Evolutionary conservation across 2,113 vertebrate species (phyloP), one percentile per base, ranked within the genome.

Genomic region (Erinaceus europaeus): DNA sequence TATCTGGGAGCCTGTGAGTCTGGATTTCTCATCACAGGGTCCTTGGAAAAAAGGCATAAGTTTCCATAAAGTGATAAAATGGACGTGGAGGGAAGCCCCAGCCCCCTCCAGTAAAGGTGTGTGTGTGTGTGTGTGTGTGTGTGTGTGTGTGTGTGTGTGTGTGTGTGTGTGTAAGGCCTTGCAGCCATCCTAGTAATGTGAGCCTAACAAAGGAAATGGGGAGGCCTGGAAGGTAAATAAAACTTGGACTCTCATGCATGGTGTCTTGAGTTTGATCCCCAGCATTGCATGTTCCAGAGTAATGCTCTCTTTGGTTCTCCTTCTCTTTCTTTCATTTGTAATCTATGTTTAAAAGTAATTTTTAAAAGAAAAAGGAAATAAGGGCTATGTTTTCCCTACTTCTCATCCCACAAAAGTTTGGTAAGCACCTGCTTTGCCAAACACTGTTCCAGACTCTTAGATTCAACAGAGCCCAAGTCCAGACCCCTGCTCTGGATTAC

Each of bases 1-100:
- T 87, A 89, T 94, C 89, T 85, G 95, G 84, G 84, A 94, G 89
- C 74, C 52, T 48, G 34, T 34, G 68, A n/a, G 48, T 91, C 94
- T 95, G 91, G 48, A 36, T 79, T 94, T 93, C 91, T 94, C 94
- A 95, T 93, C 87, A 94, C 91, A 84, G 57, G 80, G 32, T 25
- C 59, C 27, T 3, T 74, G 78, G 53, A 69, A 82, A 23, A 52
- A 91, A 84, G 65, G 57, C 29, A 4, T 67, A 57, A 40, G 34
- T 74, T 84, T 91, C 89, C 87, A 34, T 69, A 29, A 71, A 74
- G 64, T 77, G 86, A 61, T 86, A 68, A 34, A n/a, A 32, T 42
- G 71, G 48, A 62, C 40, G 20, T 2, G 32, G 82, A 71, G 81
- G 55, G 61, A 86, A 36, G 29, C 36, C 15, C 17, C 3, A 7